Conservation (phyloP, 2,888 invertebrate species). For the Mythimna pallens region DNA sequence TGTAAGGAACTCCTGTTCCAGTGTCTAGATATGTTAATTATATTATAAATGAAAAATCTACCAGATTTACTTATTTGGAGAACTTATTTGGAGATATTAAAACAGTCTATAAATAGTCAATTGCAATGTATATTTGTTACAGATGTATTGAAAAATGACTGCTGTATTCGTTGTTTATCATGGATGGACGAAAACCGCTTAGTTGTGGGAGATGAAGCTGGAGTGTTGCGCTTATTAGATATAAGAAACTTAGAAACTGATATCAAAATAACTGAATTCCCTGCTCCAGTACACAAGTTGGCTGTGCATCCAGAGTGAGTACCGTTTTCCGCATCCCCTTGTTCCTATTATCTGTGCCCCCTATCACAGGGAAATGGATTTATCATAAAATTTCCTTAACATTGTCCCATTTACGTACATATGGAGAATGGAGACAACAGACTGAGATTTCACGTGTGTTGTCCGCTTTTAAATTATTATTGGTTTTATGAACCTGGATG, state of each 20-base stretch:
- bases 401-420: too few species aligned
- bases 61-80: too few species aligned
- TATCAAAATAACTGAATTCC: slow-evolving; percentile 77
- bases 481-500: too few species aligned
- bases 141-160: slow-evolving; percentile 82
- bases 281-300: slow-evolving; percentile 83
- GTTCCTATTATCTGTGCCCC: too few species aligned
- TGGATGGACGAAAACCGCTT: slow-evolving; percentile 84
- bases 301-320: slow-evolving; percentile 80
- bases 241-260: slow-evolving; percentile 74
- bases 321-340: neutral
- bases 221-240: slow-evolving; percentile 79
- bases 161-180: slow-evolving; percentile 82
- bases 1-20: neutral
- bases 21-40: neutral
- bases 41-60: neutral
- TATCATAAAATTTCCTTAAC: too few species aligned
- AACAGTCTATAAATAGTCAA: neutral
- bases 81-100: neutral
- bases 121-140: slow-evolving; percentile 51
- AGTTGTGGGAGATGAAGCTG: slow-evolving; percentile 86
- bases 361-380: too few species aligned
- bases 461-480: too few species aligned
- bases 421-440: too few species aligned
- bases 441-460: too few species aligned